Evolutionary conservation across 2,113 vertebrate genomes (phyloP), one percentile per base, ranked within the genome.

Genomic region (Neopipo cinnamomea): DNA sequence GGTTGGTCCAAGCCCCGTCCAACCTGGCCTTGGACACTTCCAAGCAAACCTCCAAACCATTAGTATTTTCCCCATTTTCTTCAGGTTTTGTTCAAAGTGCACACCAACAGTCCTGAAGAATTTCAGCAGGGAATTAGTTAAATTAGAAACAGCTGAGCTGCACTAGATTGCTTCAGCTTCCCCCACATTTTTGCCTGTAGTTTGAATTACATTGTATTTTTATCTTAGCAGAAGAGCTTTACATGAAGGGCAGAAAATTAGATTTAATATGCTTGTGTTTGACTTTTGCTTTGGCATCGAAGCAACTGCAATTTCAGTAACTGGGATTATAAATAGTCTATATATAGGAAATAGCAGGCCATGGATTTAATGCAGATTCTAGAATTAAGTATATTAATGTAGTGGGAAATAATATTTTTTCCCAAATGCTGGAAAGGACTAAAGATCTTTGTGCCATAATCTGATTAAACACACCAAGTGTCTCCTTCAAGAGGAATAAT

Each of bases 1-100:
- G 31, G 1, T 0, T 20, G 52, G 22, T 66, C 76, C 52, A 30
- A 50, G 27, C 50, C 25, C 41, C 0, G 0, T 73, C 50, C 67
- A 66, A 0, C 9, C 59, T 20, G 37, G 33, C 33, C 16, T 39
- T 3, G 44, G 37, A 44, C 44, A 24, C 52, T 74, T 0, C 28
- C 37, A 59, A 22, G 53, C 55, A 89, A 73, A 56, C 53, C 46
- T 68, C 24, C 53, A 77, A 80, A 61, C 20, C 2, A 0, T 53
- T 56, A 24, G 14, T 56, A 14, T 62, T 80, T 82, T 62, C 42
- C 76, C 28, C 24, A 31, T 70, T 87, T 87, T 76, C 33, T 49
- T 61, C 58, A 66, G 46, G n/a, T 31, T 85, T 76, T 67, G 12
- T 89, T 46, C 50, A 15, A 71, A 50, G 19, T 20, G 35, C 82